Evolutionary conservation across 2,797 vertebrate genomes (phyloP), one percentile per base, ranked within the genome.

Genomic region (Botia kubotai): DNA sequence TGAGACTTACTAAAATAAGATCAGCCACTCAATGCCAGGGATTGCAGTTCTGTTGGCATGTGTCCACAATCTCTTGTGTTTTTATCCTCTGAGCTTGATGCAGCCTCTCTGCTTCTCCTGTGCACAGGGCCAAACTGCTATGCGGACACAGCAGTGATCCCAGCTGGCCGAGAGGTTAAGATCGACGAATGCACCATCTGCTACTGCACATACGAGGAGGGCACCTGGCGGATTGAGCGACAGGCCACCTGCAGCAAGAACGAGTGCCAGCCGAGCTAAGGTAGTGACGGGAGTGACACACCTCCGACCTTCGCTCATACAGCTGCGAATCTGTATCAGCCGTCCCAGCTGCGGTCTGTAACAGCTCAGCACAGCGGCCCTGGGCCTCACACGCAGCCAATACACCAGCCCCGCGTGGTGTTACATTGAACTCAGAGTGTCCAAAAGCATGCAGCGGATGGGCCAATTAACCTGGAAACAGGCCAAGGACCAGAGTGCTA

Each of bases 181-280:
- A 97, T 98, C 0, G 96, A 99, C 23, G 97, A 98, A 66, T 99
- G 98, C 81, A 99, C 98, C 84, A 96, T 98, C 91, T 99, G 98
- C 88, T 98, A 99, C 94, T 99, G 98, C 88, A 99, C 97, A n/a
- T 99, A 98, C 0, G 98, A 99, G 90, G 97, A 98, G 85, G 97
- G 96, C 82, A 98, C 97, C 0, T 99, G 97, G 97, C 94, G 97
- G 86, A 97, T 99, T 53, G 98, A 98, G 80, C 94, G 96, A 21
- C 97, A 99, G 91, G 98, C 98, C 36, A 96, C 96, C 94, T 99
- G 98, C 93, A 99, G 96, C 50, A 96, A 95, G 88, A 97, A 99
- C 21, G 98, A 99, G 89, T 99, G 98, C 94, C 95, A 96, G 90
- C 95, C 94, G 70, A 97, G 95, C 90, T 98, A 97, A 90, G 89